phyloP scores from a whole-genome alignment of 23 tunicate genomes.

The Phallusia fumigata region DNA sequence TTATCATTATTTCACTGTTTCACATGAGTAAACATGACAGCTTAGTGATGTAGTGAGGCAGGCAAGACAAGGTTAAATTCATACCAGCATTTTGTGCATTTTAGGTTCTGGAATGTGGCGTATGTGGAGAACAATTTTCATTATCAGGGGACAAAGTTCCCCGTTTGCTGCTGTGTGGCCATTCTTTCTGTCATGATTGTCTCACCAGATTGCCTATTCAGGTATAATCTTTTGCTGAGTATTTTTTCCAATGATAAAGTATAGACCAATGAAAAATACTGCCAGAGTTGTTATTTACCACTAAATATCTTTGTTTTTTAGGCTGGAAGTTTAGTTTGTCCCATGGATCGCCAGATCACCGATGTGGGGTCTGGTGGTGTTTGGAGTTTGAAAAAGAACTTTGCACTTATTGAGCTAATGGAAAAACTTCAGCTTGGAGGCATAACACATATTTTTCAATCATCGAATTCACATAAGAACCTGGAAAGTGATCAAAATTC shows the following conservation, averaged over 20 bases:
- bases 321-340: constrained; percentile 65
- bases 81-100: background rate
- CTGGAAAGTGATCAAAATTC: background rate
- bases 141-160: constrained; percentile 70
- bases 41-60: too few species aligned
- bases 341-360: constrained; percentile 69
- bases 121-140: constrained; percentile 79
- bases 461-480: background rate
- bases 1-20: too few species aligned
- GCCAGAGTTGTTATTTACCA: background rate
- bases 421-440: constrained; percentile 58
- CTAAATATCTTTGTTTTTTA: background rate
- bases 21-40: too few species aligned
- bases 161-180: constrained; percentile 60
- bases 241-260: background rate
- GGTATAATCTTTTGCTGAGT: constrained; percentile 9
- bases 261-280: background rate
- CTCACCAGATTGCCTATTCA: constrained; percentile 53
- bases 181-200: constrained; percentile 72
- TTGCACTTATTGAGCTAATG: constrained; percentile 68
- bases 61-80: too few species aligned
- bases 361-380: constrained; percentile 66
- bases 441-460: background rate
- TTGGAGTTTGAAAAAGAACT: constrained; percentile 61
- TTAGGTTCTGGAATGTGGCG: constrained; percentile 71